Percentiles rank a stretch among this genome's conserved stretches.
phyloP scores from a whole-genome alignment of 2,888 invertebrate species.

The Theretra japonica region DNA sequence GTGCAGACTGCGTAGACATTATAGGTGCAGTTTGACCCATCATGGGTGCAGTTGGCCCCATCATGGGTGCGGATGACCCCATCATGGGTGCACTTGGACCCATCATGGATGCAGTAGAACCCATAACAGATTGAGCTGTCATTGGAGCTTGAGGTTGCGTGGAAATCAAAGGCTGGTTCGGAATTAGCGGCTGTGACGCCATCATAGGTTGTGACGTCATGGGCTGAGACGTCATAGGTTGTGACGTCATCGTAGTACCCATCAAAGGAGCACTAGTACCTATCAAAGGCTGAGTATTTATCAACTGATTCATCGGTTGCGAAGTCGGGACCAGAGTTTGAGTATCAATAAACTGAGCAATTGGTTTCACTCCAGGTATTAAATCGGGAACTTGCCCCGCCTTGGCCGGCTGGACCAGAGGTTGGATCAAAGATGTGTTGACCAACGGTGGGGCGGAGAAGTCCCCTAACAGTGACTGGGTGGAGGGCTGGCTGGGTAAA shows the following conservation, averaged over 20 bases:
- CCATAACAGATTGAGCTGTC: no score
- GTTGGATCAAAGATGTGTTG: conserved; percentile 29
- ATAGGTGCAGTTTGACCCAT: conserved; percentile 37
- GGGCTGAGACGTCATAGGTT: conserved; percentile 30
- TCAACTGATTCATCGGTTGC: conserved; percentile 45
- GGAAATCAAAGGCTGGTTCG: conserved; percentile 37
- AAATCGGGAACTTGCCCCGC: conserved; percentile 67
- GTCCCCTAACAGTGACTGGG: conserved; percentile 61
- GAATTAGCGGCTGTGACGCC: conserved; percentile 38
- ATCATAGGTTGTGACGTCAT: conserved; percentile 24
- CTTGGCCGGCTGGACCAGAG: conserved; percentile 51
- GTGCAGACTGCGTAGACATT: conserved; percentile 31
- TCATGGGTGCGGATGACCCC: conserved; percentile 37
- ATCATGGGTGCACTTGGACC: conserved; percentile 32
- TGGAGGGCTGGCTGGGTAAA: conserved; percentile 43
- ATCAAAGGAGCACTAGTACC: conserved; percentile 34
- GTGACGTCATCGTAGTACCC: conserved; percentile 46
- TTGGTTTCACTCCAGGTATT: conserved; percentile 68
- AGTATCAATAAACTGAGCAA: conserved; percentile 43
- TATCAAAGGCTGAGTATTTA: conserved; percentile 31
- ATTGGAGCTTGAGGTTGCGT: conserved; percentile 55
- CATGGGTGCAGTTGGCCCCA: conserved; percentile 43
- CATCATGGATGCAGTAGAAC: conserved; percentile 31
- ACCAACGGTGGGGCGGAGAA: conserved; percentile 40
- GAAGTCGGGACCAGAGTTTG: conserved; percentile 52